Conservation (phyloP, 2,113 vertebrate genomes). For the Peromyscus californicus region DNA sequence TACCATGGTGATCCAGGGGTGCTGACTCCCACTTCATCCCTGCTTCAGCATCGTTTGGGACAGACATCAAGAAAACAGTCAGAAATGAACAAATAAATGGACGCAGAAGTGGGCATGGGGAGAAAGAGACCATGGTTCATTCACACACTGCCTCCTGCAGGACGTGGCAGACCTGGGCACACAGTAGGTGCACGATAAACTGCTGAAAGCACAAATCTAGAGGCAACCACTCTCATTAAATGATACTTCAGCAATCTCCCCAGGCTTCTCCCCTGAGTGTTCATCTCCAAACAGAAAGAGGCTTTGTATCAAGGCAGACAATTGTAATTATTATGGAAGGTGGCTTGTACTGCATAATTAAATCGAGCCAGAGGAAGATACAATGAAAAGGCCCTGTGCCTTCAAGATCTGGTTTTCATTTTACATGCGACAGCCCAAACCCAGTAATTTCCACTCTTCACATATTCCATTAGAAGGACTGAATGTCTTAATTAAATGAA, state of each 20-base stretch:
- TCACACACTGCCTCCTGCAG: not conserved
- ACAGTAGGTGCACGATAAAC: not conserved
- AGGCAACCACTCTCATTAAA: not conserved
- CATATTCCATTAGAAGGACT: conserved; percentile 72
- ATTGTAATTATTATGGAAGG: conserved; percentile 76
- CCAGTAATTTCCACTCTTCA: conserved; percentile 72
- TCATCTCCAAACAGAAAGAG: conserved; percentile 43
- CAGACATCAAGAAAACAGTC: not conserved
- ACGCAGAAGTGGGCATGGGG: not conserved
- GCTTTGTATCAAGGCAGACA: conserved; percentile 61
- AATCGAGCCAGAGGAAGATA: conserved; percentile 65
- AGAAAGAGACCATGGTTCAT: not conserved
- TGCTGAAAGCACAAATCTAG: not conserved
- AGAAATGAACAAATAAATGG: not conserved
- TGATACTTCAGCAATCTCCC: not conserved
- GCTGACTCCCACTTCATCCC: not conserved
- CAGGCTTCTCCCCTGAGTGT: conserved; percentile 31
- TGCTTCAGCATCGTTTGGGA: not conserved
- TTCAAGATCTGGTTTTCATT: conserved; percentile 78
- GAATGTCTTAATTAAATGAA: conserved; percentile 81
- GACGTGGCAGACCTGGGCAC: not conserved
- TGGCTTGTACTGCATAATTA: conserved; percentile 74
- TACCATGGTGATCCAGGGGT: not conserved
- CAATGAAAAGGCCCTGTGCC: conserved; percentile 57
- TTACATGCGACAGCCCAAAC: conserved; percentile 50